Evolutionary conservation across 92 coral and sea anemone species (phyloP), one percentile per base, ranked within the genome.

Genomic region (Palythoa caribaeorum): DNA sequence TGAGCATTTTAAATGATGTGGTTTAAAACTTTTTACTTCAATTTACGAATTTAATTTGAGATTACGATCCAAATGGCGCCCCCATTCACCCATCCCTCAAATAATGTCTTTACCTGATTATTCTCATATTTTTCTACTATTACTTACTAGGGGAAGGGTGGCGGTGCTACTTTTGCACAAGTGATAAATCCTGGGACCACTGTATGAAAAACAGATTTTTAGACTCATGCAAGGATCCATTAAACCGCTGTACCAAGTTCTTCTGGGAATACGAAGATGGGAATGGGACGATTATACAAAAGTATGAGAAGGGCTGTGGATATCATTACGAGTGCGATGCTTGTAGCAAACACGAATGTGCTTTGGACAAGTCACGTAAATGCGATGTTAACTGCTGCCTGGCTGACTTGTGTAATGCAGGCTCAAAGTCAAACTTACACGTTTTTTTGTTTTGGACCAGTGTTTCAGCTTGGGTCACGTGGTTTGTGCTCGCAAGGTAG

Each of bases 251-350:
- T n/a, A 65, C 35, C n/a, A 81, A 81, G 76, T 81, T 81, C 40
- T 81, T 81, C 86, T 81, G 86, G 86, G 86, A 81, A 69, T 81
- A 81, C 86, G 66, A 81, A 50, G 75, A 81, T 13, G 76, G 51
- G 13, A 81, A 81, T 6, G 74, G 76, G 36, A 81, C 86, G 3
- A 48, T 81, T 20, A 40, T 77, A 3, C 75, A 65, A 53, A 19
- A 39, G 35, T 81, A 81, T 44, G 86, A 81, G 44, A 81, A 66
- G 13, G 86, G 86, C 9, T 81, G 86, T 37, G 76, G 86, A 11
- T 47, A 68, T 9, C 86, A 81, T 10, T 81, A 44, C 47, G 86
- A 81, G 44, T 81, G 86, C 21, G 86, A 81, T 38, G 20, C n/a
- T 38, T 81, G 86, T 13, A 81, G 38, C 59, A 66, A 40, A 14